phyloP scores from a whole-genome alignment of 2,888 invertebrate genomes.

The Drosophila robusta region DNA sequence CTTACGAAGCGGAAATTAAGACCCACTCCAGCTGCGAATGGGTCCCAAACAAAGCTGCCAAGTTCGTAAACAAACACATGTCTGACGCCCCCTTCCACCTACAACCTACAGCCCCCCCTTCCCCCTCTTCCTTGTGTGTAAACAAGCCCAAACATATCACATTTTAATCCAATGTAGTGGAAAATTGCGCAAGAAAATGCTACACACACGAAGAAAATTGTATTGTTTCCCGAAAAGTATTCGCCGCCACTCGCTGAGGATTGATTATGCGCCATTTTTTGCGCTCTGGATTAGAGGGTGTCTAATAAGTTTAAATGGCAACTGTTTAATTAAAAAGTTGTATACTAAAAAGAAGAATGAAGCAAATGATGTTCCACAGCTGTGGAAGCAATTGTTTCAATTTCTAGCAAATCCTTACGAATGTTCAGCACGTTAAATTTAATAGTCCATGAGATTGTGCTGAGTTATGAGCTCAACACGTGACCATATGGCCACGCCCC shows the following conservation, averaged over 20 bases:
- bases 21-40: conserved; percentile 61
- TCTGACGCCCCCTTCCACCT: conserved; percentile 35
- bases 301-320: conserved; percentile 62
- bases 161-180: conserved; percentile 80
- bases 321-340: conserved; percentile 61
- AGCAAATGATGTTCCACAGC: background rate
- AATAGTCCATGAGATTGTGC: conserved; percentile 61
- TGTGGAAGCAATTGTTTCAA: background rate
- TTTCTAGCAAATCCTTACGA: conserved; percentile 61
- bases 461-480: conserved; percentile 73
- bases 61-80: conserved; percentile 78
- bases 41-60: conserved; percentile 73
- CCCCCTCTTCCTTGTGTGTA: conserved; percentile 50
- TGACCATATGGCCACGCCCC: conserved; percentile 69
- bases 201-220: conserved; percentile 53
- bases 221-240: conserved; percentile 48
- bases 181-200: conserved; percentile 69
- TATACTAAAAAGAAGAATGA: background rate
- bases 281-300: conserved; percentile 56
- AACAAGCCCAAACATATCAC: conserved; percentile 81
- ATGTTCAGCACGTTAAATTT: conserved; percentile 62
- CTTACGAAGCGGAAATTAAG: conserved; percentile 82
- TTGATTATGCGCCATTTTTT: conserved; percentile 71
- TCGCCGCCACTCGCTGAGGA: conserved; percentile 37
- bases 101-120: background rate